Conservation (phyloP, 2,113 vertebrate genomes). For the Microcebus tavaratra region DNA sequence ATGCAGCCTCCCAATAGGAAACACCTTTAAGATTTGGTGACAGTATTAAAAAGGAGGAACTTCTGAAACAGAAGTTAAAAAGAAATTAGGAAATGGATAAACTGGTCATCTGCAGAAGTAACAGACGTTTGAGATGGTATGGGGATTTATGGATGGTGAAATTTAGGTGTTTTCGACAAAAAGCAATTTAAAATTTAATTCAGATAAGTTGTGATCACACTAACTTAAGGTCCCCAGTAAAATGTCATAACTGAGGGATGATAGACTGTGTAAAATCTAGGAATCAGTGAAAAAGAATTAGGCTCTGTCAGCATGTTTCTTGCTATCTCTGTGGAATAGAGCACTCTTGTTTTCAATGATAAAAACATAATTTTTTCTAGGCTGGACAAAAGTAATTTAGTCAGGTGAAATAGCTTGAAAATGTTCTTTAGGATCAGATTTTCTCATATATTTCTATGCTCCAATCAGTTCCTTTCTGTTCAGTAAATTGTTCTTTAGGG, state of each 20-base stretch:
- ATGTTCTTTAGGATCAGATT: background rate
- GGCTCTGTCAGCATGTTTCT: too few relatives aligned
- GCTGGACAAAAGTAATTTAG: background rate
- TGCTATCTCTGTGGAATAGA: background rate
- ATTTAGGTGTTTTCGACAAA: background rate
- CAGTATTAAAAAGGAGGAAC: background rate
- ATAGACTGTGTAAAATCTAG: background rate
- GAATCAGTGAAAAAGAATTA: background rate
- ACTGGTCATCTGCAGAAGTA: background rate
- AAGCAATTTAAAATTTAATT: background rate
- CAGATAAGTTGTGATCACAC: background rate
- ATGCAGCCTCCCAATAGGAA: background rate
- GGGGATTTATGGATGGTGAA: background rate
- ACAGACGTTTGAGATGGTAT: too few relatives aligned
- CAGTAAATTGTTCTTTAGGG: background rate
- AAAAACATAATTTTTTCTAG: background rate
- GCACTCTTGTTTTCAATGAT: background rate
- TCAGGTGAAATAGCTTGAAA: background rate
- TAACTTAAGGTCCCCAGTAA: background rate
- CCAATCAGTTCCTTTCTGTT: background rate
- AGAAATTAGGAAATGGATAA: background rate
- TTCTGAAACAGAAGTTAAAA: background rate
- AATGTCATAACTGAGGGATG: background rate
- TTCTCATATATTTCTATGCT: background rate
- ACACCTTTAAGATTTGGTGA: background rate